phyloP scores from a whole-genome alignment of 92 coral and sea anemone genomes.

The Porites rus region DNA sequence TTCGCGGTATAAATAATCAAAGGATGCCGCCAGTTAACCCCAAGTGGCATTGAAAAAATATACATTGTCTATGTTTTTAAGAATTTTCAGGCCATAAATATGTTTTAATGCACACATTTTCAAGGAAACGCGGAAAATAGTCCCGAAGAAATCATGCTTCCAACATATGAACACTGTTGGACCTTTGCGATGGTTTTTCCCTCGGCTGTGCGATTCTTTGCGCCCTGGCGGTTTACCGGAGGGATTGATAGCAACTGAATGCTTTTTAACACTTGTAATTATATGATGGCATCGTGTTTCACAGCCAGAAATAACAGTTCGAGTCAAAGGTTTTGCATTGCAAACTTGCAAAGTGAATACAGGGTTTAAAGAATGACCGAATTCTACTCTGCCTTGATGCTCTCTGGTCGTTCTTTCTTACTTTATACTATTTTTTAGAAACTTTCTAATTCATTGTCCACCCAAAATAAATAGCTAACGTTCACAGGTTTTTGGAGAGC shows the following conservation, averaged over 20 bases:
- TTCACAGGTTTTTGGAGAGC: not conserved
- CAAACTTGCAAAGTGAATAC: slow-evolving; percentile 13
- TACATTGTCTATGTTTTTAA: slow-evolving; percentile 53
- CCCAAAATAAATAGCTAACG: not conserved
- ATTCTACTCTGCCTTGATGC: not conserved
- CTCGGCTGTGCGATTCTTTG: not conserved
- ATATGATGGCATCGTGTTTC: slow-evolving; percentile 68
- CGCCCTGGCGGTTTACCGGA: slow-evolving; percentile 26
- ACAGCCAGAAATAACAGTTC: slow-evolving; percentile 1
- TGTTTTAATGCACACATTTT: slow-evolving; percentile 11
- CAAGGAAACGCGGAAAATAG: not conserved
- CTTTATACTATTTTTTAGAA: not conserved
- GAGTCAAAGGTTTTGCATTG: slow-evolving; percentile 2
- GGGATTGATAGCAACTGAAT: slow-evolving; percentile 35
- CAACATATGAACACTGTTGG: not conserved
- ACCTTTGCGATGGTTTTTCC: not conserved
- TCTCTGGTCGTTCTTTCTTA: not conserved
- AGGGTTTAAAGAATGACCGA: slow-evolving; percentile 17
- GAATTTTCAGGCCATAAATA: slow-evolving; percentile 18
- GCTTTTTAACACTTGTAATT: slow-evolving; percentile 76
- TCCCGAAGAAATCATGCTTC: not conserved
- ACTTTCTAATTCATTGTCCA: slow-evolving; percentile 57
- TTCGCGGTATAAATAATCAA: slow-evolving; percentile 94
- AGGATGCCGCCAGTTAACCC: slow-evolving; percentile 88
- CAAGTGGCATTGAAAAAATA: slow-evolving; percentile 69